Evolutionary conservation across 2,113 vertebrate species (phyloP), one percentile per base, ranked within the genome.

Genomic region (Labrus mixtus): DNA sequence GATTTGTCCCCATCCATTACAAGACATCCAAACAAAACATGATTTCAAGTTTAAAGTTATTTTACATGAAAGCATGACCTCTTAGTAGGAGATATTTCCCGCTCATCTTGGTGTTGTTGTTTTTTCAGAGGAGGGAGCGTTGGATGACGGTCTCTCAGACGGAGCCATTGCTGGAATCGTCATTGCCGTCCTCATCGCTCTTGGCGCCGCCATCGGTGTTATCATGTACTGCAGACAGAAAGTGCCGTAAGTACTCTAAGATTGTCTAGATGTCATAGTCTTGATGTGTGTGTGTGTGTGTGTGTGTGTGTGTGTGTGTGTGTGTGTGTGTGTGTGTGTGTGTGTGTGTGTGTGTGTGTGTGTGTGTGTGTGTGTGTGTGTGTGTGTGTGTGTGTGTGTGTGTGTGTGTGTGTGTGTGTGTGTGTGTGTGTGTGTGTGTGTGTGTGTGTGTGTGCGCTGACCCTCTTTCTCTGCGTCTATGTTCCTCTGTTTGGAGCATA

Each of bases 131-230:
- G 64, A 77, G 10, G 86, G 86, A 11, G 2, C 61, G 0, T 6
- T 83, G 36, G 69, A 88, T 0, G 50, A 85, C 1, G 83, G 74
- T 1, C 86, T 95, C 20, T 92, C 93, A 10, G 88, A 86, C 2
- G 94, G 94, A 16, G 91, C 93, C 56, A 91, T 95, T 37, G 93
- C 93, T 17, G 94, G 92, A 53, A 95, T 95, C 48, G 64, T 94
- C 75, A 95, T 95, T 50, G 92, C 8, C 1, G 67, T 94, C 61
- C 72, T 95, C 1, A 1, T 88, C 0, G 72, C 62, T 1, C 12
- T 91, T 0, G 80, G 29, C 0, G 19, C 64, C 12, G 78, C 90
- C 62, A 72, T 86, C 13, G 89, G 45, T 1, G 0, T 87, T 0
- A 67, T 88, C 12, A 2, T 85, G 0, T 82, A 86, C 83, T 90